Evolutionary conservation across 2,113 vertebrate genomes (phyloP), one percentile per base, ranked within the genome.

Genomic region (Coptodon rendalli): DNA sequence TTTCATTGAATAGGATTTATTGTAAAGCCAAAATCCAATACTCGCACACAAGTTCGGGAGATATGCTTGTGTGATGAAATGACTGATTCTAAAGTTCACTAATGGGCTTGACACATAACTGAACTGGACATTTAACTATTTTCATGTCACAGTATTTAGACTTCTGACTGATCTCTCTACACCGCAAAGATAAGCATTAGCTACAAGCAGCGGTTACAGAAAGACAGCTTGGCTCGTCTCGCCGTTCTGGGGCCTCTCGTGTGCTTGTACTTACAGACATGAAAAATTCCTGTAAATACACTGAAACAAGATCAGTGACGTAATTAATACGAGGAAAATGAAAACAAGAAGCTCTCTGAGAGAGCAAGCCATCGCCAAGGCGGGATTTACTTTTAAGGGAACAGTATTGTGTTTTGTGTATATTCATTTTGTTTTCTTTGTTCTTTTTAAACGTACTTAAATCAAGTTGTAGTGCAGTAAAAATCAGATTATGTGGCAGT

Each of bases 1-100:
- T 91, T 92, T 82, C 38, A 89, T 76, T 76, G 16, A 59, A 85
- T 5, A 45, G 80, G 83, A 94, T 91, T 89, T 84, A 92, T 73
- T 61, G 22, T 24, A 2, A 27, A 17, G n/a, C 29, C 16, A 40
- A 19, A 29, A 31, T 24, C 34, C 73, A 31, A 31, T 78, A 34
- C 27, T 76, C 0, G 2, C 40, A 76, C 40, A 76, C 40, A 27
- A 76, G 45, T 19, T 2, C 34, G 5, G 27, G 2, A 34, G 34
- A 52, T 19, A n/a, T 34, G 1, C 45, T 78, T 52, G 45, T 52
- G 73, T n/a, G 71, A 31, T 31, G 48, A 76, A 48, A 50, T 76
- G 0, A 76, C 9, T 73, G 40, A 17, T 45, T 45, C 22, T 45
- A 76, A 48, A 29, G 14, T 11, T 76, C 14, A 48, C 24, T 8